These are phyloP conservation scores for Corythornis vintsioides DNA, from an alignment of 2,113 vertebrate genomes.

Conservation along the genomic window DNA sequence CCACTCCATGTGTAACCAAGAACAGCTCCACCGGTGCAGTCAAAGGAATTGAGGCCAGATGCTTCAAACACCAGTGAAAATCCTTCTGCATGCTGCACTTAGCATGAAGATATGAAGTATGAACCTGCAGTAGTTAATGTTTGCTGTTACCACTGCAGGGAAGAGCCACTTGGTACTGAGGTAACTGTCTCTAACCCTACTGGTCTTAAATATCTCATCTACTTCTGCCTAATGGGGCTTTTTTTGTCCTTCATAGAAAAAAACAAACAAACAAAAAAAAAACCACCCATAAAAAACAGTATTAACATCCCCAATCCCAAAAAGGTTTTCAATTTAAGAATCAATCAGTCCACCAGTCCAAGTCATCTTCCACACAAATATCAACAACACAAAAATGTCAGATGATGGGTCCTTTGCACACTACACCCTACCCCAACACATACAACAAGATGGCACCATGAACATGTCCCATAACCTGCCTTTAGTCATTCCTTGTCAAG, in stretches of 20 bases:
- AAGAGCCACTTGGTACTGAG: background rate
- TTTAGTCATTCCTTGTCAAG: background rate
- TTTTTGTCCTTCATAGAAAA: background rate
- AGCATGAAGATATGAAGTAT: background rate
- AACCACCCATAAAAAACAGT: background rate
- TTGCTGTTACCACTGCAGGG: background rate
- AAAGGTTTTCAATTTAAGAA: background rate
- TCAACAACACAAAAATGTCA: background rate
- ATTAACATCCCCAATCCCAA: background rate
- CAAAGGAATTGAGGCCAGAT: background rate
- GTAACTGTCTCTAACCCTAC: background rate
- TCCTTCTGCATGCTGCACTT: background rate
- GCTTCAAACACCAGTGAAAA: background rate
- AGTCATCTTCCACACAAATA: background rate
- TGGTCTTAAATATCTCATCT: background rate
- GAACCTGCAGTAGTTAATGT: background rate
- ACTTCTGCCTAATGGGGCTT: background rate
- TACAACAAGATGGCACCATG: background rate
- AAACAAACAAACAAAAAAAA: no score
- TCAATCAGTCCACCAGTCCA: background rate
- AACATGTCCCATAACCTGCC: accelerated
- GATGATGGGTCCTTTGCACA: background rate
- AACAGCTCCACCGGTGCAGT: background rate
- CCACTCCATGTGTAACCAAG: no score
- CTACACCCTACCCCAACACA: background rate